A percentile compares a stretch with the other conserved stretches of the same genome.
phyloP scores from a whole-genome alignment of 35 echinoderm and acorn worm genomes.

The Amphiura filiformis region DNA sequence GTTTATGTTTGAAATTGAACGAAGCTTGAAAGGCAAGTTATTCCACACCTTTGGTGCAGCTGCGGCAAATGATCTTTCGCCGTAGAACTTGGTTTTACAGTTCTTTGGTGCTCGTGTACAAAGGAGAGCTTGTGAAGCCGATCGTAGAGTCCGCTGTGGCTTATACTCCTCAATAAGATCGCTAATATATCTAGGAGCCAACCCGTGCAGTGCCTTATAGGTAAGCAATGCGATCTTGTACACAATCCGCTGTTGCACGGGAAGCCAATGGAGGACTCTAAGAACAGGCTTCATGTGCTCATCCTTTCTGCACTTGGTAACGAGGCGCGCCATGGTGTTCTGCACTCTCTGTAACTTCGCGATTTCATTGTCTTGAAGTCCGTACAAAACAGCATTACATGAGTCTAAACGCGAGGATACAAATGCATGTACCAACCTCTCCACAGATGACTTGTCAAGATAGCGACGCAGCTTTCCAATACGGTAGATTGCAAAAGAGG shows the following conservation, averaged over 20 bases:
- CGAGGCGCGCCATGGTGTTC: background rate
- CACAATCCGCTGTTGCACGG: background rate
- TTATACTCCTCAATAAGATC: background rate
- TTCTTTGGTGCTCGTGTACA: too few relatives aligned
- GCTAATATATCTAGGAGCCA: background rate
- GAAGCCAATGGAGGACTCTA: background rate
- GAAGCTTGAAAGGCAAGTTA: too few relatives aligned
- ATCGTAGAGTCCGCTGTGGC: background rate
- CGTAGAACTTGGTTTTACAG: too few relatives aligned
- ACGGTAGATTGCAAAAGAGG: background rate
- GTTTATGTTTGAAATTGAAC: too few relatives aligned
- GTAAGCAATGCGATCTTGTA: background rate
- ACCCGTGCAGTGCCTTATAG: slow-evolving; percentile 7
- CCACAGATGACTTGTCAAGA: background rate
- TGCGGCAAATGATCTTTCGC: too few relatives aligned
- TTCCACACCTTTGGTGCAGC: too few relatives aligned
- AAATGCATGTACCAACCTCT: slow-evolving; percentile 5
- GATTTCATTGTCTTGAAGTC: slow-evolving; percentile 7
- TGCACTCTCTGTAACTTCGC: background rate
- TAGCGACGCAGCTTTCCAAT: background rate
- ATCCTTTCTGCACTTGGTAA: background rate
- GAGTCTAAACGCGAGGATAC: background rate
- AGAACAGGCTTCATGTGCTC: background rate
- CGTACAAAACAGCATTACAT: background rate
- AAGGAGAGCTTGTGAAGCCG: too few relatives aligned